These are phyloP conservation scores for Muscidifurax raptorellus DNA, from an alignment of 1,140 invertebrate species.

Conservation along the genomic window DNA sequence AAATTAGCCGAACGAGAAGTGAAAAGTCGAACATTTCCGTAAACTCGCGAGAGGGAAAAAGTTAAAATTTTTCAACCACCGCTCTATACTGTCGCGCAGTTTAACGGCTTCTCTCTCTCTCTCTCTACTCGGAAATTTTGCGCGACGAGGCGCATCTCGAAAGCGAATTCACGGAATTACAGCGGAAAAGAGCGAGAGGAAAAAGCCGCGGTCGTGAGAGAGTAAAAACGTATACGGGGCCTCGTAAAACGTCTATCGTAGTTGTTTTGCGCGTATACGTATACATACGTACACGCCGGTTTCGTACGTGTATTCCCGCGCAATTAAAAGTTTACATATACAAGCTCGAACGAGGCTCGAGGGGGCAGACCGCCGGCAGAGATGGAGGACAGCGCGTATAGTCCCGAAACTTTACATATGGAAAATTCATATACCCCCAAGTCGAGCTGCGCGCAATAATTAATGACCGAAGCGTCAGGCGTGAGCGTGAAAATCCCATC, in stretches of 20 bases:
- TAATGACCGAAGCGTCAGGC: background rate
- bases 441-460: background rate
- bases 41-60: constrained; percentile 9
- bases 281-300: background rate
- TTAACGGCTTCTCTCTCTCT: background rate
- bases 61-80: background rate
- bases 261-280: constrained; percentile 1
- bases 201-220: background rate
- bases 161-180: constrained; percentile 7
- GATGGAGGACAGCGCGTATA: background rate
- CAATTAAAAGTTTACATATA: constrained; percentile 41
- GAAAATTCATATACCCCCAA: constrained; percentile 37
- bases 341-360: background rate
- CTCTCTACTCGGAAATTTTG: background rate
- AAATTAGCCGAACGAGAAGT: background rate
- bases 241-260: background rate
- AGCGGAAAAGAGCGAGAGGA: background rate
- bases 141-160: background rate
- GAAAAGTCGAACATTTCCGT: background rate
- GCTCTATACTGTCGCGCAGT: background rate
- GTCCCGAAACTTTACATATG: constrained; percentile 32
- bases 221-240: background rate
- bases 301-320: background rate
- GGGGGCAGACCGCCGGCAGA: background rate
- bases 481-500: background rate